phyloP scores from a whole-genome alignment of 2,113 vertebrate genomes.

The Ammodytes marinus region DNA sequence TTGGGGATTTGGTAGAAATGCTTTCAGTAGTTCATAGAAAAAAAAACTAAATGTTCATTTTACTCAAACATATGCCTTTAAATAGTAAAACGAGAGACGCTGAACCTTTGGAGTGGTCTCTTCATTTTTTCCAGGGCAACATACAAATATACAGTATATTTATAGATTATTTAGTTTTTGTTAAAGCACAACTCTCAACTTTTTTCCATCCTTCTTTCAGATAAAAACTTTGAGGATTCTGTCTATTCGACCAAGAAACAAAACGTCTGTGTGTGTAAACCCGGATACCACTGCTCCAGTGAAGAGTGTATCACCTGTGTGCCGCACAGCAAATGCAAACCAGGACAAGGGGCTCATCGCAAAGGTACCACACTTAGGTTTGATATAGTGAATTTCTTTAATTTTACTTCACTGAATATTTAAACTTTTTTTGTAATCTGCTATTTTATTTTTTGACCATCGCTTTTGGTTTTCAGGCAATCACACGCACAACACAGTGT shows the following conservation, averaged over 20 bases:
- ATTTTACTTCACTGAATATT: too few species aligned
- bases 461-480: conserved; percentile 49
- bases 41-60: too few species aligned
- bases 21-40: too few species aligned
- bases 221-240: conserved; percentile 52
- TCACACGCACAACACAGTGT: conserved; percentile 60
- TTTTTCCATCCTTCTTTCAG: conserved; percentile 57
- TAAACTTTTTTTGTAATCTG: not conserved
- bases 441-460: not conserved
- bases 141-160: not conserved
- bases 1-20: too few species aligned
- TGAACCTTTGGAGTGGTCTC: too few species aligned
- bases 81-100: too few species aligned
- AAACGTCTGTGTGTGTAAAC: conserved; percentile 56
- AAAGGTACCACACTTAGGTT: conserved; percentile 53
- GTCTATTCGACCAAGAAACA: rapidly evolving
- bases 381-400: too few species aligned
- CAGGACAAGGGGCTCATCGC: conserved; percentile 18
- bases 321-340: conserved; percentile 47
- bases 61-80: too few species aligned
- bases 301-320: conserved; percentile 53
- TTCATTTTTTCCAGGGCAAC: too few species aligned
- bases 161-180: not conserved
- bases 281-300: conserved; percentile 74
- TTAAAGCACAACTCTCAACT: not conserved